Conservation (phyloP, 2,113 vertebrate species). For the Otolemur garnettii region DNA sequence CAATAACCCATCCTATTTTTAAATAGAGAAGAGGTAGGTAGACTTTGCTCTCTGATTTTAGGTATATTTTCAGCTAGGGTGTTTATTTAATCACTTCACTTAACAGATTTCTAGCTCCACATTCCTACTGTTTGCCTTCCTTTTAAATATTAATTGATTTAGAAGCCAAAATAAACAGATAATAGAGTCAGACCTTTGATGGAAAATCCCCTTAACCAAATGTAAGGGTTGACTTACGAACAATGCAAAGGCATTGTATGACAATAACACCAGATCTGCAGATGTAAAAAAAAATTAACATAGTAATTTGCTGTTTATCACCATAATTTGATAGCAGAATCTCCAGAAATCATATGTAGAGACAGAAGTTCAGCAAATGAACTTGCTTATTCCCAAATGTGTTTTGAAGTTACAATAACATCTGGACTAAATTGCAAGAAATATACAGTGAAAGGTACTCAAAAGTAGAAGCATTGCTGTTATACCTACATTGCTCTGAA, state of each 20-base stretch:
- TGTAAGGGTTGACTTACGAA: neutral
- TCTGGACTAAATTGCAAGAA: neutral
- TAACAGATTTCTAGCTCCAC: neutral
- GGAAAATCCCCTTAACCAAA: neutral
- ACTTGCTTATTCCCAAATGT: neutral
- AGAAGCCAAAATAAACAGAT: constrained; percentile 38
- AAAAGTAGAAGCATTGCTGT: neutral
- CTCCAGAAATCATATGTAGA: neutral
- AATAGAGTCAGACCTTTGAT: neutral
- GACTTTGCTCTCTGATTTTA: neutral
- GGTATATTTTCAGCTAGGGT: neutral
- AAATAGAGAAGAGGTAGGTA: neutral
- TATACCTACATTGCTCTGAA: neutral
- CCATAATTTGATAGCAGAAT: neutral
- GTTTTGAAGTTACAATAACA: constrained; percentile 4
- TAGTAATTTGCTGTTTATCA: neutral
- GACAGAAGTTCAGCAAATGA: neutral
- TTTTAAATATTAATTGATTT: constrained; percentile 4
- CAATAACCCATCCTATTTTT: neutral
- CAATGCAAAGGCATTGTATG: neutral
- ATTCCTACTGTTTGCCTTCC: neutral
- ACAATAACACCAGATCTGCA: neutral
- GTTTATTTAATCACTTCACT: neutral
- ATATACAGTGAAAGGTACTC: neutral
- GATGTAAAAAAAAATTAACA: neutral